A percentile compares a stretch with the other conserved stretches of the same genome.
phyloP scores from a whole-genome alignment of 2,113 vertebrate species.

The Entosphenus tridentatus region DNA sequence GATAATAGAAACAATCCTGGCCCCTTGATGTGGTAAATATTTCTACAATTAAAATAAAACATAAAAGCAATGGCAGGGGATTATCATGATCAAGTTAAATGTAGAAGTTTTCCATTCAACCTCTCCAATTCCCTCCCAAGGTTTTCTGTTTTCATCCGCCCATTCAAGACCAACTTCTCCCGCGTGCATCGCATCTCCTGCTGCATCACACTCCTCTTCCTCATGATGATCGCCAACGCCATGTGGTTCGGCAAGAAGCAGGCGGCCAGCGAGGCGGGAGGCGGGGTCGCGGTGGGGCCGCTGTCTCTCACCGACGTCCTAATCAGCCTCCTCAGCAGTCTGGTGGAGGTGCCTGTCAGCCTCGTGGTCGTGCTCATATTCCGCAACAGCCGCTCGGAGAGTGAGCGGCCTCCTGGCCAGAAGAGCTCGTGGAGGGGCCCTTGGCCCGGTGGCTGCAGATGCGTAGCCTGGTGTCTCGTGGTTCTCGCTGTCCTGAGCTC shows the following conservation, averaged over 20 bases:
- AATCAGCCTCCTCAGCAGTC: not conserved
- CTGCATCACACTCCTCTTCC: not conserved
- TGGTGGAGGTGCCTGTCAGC: slow-evolving; percentile 1
- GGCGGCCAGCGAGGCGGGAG: not conserved
- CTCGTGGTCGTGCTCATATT: slow-evolving; percentile 2
- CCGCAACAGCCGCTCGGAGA: not conserved
- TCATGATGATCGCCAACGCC: slow-evolving; percentile 4
- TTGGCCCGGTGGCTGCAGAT: not conserved
- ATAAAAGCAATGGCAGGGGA: no score
- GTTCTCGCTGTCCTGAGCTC: not conserved
- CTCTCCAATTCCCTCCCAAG: not conserved
- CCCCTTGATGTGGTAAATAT: no score
- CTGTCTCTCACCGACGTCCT: not conserved
- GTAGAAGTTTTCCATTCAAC: no score
- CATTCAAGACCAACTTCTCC: not conserved
- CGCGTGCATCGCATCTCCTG: slow-evolving; percentile 2
- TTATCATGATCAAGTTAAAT: no score
- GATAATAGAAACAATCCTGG: no score
- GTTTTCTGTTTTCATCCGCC: not conserved
- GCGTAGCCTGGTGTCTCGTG: not conserved
- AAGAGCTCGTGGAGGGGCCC: not conserved
- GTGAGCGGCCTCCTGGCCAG: not conserved
- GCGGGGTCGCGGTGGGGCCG: not conserved
- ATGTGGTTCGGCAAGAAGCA: not conserved
- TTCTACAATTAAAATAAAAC: no score